These are phyloP conservation scores for Chiloscyllium punctatum DNA, from an alignment of 2,797 vertebrate species.

Conservation along the genomic window DNA sequence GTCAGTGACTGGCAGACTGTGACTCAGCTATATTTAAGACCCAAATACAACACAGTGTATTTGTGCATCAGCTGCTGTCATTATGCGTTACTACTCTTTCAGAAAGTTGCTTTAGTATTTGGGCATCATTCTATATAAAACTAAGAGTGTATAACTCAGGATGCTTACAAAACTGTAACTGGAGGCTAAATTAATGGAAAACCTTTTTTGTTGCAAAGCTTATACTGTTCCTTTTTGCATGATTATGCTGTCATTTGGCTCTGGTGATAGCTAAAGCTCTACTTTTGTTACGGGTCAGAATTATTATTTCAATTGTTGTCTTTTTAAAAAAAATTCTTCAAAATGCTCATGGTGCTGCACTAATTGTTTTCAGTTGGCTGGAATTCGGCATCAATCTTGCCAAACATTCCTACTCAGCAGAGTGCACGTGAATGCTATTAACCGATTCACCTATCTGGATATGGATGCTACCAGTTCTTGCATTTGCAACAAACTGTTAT, in stretches of 20 bases:
- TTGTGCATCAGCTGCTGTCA: not conserved
- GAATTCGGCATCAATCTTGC: not conserved
- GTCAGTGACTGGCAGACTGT: not conserved
- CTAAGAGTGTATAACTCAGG: not conserved
- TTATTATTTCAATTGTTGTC: not conserved
- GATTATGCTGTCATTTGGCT: not conserved
- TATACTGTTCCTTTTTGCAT: not conserved
- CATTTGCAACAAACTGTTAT: not conserved
- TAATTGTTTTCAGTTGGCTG: not conserved
- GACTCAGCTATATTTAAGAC: conserved; percentile 4
- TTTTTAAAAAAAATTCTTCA: not conserved
- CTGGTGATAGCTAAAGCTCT: not conserved
- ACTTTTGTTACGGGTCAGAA: not conserved
- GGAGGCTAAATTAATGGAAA: not conserved
- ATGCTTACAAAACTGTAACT: not conserved
- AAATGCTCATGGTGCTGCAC: not conserved
- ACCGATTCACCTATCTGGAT: not conserved
- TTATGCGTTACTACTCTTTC: not conserved
- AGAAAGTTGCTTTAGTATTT: not conserved
- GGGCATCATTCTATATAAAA: not conserved
- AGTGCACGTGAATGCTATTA: not conserved
- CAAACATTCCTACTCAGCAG: not conserved
- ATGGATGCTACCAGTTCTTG: not conserved
- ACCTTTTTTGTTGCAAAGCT: not conserved
- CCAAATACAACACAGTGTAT: not conserved